Base-by-base conservation (phyloP, 2,113 vertebrate species). In the Ellobius talpinus region DNA sequence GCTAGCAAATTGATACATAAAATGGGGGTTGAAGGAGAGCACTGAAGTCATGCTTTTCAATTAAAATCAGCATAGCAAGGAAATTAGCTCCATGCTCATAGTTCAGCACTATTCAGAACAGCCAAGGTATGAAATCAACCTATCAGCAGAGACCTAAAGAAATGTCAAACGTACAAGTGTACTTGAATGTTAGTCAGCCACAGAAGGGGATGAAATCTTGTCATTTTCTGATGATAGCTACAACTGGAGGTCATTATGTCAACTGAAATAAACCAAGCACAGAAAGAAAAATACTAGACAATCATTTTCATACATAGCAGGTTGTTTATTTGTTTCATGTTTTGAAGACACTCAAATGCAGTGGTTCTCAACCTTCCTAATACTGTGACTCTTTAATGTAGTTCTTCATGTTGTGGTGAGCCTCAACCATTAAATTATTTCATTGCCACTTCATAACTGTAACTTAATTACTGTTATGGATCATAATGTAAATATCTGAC, bases 21-120 rank as follows among this genome's bases (percentile, higher is more conserved):
- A 94, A 65, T 58, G 72, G 77, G 16, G 88, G 42, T 17, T 87
- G 55, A 90, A 89, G 76, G 31, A 93, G 77, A 88, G 21, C 58
- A 73, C 14, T 86, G 14, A 73, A 68, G 63, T 42, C 9, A 5
- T 42, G 31, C 0, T 36, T 89, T 79, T 87, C 33, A n/a, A 72
- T 47, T 72, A 45, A 89, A 89, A 73, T 50, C 33, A 89, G 7
- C 50, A 73, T 36, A 89, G 2, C 66, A 72, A 73, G 50, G 66
- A 81, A 33, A 63, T 63, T 39, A 39, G 5, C 14, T 31, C 1
- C 33, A 89, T 36, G 23, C 12, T 11, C 17, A 11, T 82, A 24
- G 24, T 65, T 45, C 17, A 74, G 24, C 42, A 24, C 8, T 23
- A 33, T 23, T 63, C 66, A 81, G 19, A 52, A 33, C 31, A 89